Evolutionary conservation across 1,140 invertebrate species (phyloP), one percentile per base, ranked within the genome.

Genomic region (Ips nitidus): DNA sequence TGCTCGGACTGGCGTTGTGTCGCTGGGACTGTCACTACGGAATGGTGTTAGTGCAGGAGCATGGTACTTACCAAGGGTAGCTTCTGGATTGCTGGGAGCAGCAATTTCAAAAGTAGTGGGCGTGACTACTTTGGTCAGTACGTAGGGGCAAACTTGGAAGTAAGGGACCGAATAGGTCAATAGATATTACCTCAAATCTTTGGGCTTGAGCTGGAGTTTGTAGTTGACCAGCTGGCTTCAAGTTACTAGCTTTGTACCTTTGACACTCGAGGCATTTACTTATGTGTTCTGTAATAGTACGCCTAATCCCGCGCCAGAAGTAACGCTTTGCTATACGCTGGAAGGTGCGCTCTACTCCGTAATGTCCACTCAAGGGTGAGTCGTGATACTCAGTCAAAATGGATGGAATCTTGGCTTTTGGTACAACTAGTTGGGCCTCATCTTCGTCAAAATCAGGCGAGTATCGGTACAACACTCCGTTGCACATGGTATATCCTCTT

Each of bases 401-500:
- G 36, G 38, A 7, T 39, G 1, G 58, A 38, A 63, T 55, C 40
- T 50, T 1, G n/a, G 22, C 7, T 22, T n/a, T 4, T 7, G 67
- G 50, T 41, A 69, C 50, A n/a, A 69, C 60, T 47, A 67, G 36
- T 55, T 69, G 67, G 7, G 67, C 39, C 6, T 69, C 61, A 7
- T 70, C 69, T n/a, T 37, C 7, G 6, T 70, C 45, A n/a, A 41
- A 38, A 4, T 58, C 52, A 22, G 50, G 45, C 3, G 37, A 7
- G 41, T 65, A 69, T 53, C 67, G 45, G 38, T 69, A 63, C 42
- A 69, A 53, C 7, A 69, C 50, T 6, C 67, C 67, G 2, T 69
- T 58, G 36, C 22, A 22, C 64, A 66, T 41, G 36, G 43, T 56
- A 45, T 56, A 66, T 3, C 64, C 64, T 42, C 64, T 40, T n/a